phyloP scores from a whole-genome alignment of 2,113 vertebrate species.

The Hiodon alosoides region DNA sequence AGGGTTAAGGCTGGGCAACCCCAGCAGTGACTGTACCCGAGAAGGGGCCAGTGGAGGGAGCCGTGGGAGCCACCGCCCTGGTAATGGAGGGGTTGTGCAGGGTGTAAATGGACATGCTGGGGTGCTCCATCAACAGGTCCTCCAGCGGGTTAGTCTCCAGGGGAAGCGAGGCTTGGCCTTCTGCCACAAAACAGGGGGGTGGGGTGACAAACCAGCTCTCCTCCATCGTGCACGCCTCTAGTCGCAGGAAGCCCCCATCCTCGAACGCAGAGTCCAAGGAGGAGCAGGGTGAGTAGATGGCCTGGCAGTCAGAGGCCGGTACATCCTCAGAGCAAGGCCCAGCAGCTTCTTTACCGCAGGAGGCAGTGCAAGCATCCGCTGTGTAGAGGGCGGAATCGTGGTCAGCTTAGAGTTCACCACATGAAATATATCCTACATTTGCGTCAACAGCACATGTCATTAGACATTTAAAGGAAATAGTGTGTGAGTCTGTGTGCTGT shows the following conservation, averaged over 20 bases:
- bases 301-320: constrained; percentile 45
- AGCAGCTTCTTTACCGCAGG: constrained; percentile 56
- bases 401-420: too few species aligned
- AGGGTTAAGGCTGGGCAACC: too few species aligned
- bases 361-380: constrained; percentile 70
- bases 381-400: not conserved
- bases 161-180: constrained; percentile 70
- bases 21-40: too few species aligned
- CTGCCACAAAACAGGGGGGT: constrained; percentile 91
- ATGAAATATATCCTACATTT: too few species aligned
- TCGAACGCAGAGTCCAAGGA: constrained; percentile 74
- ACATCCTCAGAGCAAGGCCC: constrained; percentile 49
- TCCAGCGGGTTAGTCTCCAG: constrained; percentile 93
- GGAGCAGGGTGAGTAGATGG: constrained; percentile 75
- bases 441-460: too few species aligned
- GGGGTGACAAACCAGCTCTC: constrained; percentile 99
- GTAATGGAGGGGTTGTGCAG: too few species aligned
- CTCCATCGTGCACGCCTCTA: constrained; percentile 78
- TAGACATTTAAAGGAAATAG: too few species aligned
- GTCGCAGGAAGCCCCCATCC: constrained; percentile 77
- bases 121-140: constrained; percentile 88
- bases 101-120: too few species aligned
- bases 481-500: too few species aligned
- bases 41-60: too few species aligned
- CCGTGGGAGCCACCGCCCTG: too few species aligned